These are phyloP conservation scores for Anisognathus igniventris DNA, from an alignment of 2,797 vertebrate species.

Conservation along the genomic window DNA sequence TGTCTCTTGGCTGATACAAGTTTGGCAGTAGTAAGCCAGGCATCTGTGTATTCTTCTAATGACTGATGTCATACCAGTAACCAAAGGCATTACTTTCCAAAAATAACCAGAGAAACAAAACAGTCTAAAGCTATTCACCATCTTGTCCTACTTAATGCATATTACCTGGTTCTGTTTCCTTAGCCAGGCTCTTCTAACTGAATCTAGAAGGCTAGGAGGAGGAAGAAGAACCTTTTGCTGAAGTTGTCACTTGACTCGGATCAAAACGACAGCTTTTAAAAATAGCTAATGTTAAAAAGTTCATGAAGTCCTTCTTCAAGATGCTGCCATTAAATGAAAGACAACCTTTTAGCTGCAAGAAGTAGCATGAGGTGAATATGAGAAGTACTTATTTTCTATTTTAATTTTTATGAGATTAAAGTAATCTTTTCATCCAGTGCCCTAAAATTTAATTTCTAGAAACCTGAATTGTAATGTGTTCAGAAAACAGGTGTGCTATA, in stretches of 20 bases:
- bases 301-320: neutral
- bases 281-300: conserved; percentile 9
- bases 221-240: neutral
- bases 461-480: neutral
- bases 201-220: neutral
- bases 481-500: neutral
- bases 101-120: conserved; percentile 38
- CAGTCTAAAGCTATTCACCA: neutral
- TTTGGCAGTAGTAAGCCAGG: neutral
- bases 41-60: conserved; percentile 11
- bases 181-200: neutral
- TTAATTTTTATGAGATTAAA: neutral
- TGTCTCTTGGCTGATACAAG: neutral
- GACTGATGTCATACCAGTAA: conserved; percentile 10
- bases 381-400: neutral
- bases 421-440: neutral
- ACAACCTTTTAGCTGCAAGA: neutral
- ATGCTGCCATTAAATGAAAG: neutral
- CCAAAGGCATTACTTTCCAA: neutral
- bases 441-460: neutral
- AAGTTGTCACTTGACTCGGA: neutral
- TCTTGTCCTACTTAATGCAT: conserved; percentile 5
- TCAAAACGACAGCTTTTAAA: conserved; percentile 20
- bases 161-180: conserved; percentile 6
- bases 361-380: neutral